phyloP scores from a whole-genome alignment of 2,888 invertebrate species.

The Ethmia dodecea region DNA sequence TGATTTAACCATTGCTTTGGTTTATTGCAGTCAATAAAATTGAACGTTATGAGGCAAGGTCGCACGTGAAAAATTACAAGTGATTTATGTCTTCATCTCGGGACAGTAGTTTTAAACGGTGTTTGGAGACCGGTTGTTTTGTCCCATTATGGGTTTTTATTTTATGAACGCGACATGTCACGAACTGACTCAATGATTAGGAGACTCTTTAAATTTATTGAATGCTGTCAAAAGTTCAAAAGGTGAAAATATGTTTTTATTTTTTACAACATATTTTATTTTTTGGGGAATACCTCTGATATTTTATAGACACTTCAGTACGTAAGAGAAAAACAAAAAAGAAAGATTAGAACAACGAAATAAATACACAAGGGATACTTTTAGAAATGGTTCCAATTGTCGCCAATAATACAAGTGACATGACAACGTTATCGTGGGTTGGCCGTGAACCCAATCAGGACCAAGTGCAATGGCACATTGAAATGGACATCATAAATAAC shows the following conservation, averaged over 20 bases:
- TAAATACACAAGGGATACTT: background rate
- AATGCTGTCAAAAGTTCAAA: too few relatives aligned
- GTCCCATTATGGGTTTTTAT: slow-evolving; percentile 15
- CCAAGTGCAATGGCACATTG: slow-evolving; percentile 68
- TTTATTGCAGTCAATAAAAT: slow-evolving; percentile 77
- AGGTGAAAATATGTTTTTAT: too few relatives aligned
- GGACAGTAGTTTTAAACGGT: slow-evolving; percentile 34
- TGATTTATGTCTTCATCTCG: slow-evolving; percentile 70
- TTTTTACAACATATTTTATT: too few relatives aligned
- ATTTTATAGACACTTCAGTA: too few relatives aligned
- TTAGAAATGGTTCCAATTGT: slow-evolving; percentile 24
- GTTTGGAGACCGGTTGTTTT: slow-evolving; percentile 23
- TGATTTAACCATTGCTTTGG: slow-evolving; percentile 76
- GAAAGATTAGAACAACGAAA: background rate
- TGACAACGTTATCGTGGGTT: slow-evolving; percentile 12
- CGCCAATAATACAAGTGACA: slow-evolving; percentile 23
- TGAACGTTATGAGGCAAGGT: slow-evolving; percentile 77
- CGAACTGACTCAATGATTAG: too few relatives aligned
- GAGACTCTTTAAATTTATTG: too few relatives aligned
- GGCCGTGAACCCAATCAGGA: slow-evolving; percentile 68
- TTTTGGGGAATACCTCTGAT: too few relatives aligned
- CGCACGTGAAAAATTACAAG: slow-evolving; percentile 62
- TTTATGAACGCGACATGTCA: slow-evolving; percentile 10
- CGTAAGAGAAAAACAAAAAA: too few relatives aligned
- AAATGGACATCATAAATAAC: slow-evolving; percentile 60